Evolutionary conservation across 1,140 invertebrate genomes (phyloP), one percentile per base, ranked within the genome.

Genomic region (Phenacoccus solenopsis): DNA sequence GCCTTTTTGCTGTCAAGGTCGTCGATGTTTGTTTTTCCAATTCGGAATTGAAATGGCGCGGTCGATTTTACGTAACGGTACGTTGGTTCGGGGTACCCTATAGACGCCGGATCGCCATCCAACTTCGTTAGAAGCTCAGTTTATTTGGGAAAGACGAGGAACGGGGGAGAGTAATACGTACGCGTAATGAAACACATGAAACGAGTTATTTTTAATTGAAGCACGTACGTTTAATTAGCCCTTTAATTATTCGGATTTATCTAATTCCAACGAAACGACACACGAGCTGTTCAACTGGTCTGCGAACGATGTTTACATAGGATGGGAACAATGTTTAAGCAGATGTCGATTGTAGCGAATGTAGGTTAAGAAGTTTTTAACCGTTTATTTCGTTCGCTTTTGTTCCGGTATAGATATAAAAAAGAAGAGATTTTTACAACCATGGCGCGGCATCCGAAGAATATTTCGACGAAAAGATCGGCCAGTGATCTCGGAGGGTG

Each of bases 401-500:
- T 20, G 13, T 59, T n/a, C n/a, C n/a, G 21, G 22, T 64, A 22
- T 22, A 64, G 59, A 64, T 24, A 64, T 64, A 20, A 64, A 64
- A 22, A 64, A 64, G 25, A 24, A 27, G 25, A 24, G 20, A 25
- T 24, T 64, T 16, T 16, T 64, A 9, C 59, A 64, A 27, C 59
- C 59, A 9, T 16, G 22, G 2, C 59, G 59, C 2, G 59, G 2
- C 25, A 3, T 64, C 9, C 10, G 59, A 9, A 24, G 22, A 10
- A 64, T 64, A 64, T 64, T 64, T 3, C 59, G 12, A 20, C 10
- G 22, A 25, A 64, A 64, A 25, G 10, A 3, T 1, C 59, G 59
- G 25, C 59, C 59, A 64, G 59, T 64, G 59, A 64, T 64, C 59
- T 64, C 59, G 25, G 59, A 22, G 9, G 25, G 59, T 22, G 59